Conservation (phyloP, 2,888 invertebrate species). For the Notodonta ziczac region DNA sequence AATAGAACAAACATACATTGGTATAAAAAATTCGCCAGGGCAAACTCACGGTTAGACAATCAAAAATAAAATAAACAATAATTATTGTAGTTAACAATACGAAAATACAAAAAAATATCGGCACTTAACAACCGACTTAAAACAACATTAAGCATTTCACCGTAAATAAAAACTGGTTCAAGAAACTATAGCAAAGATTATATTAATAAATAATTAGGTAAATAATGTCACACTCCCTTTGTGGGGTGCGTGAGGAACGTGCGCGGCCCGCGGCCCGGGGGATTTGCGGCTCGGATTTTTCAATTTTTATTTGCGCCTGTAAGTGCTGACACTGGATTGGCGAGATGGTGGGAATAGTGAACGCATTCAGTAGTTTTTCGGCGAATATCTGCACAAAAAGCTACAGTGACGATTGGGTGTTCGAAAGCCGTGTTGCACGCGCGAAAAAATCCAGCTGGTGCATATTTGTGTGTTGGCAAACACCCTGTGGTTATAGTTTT, state of each 20-base stretch:
- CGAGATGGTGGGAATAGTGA: slow-evolving; percentile 40
- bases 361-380: slow-evolving; percentile 47
- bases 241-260: slow-evolving; percentile 68
- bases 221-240: slow-evolving; percentile 57
- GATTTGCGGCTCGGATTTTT: slow-evolving; percentile 77
- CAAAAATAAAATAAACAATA: no score
- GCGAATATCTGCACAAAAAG: slow-evolving; percentile 31
- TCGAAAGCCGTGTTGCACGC: slow-evolving; percentile 32
- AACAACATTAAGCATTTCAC: slow-evolving; percentile 11
- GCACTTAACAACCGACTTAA: no score
- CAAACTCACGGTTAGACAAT: no score
- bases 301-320: slow-evolving; percentile 80
- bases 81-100: no score
- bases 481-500: not conserved
- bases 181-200: slow-evolving; percentile 25
- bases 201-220: slow-evolving; percentile 52
- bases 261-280: slow-evolving; percentile 61
- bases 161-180: slow-evolving; percentile 14
- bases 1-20: no score
- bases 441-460: not conserved
- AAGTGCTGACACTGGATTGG: slow-evolving; percentile 67
- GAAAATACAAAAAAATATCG: no score
- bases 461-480: not conserved
- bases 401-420: slow-evolving; percentile 40
- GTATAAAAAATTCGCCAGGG: no score